Percentiles rank a stretch among this genome's conserved stretches.
phyloP scores from a whole-genome alignment of 2,888 invertebrate genomes.

The Pandemis heparana region DNA sequence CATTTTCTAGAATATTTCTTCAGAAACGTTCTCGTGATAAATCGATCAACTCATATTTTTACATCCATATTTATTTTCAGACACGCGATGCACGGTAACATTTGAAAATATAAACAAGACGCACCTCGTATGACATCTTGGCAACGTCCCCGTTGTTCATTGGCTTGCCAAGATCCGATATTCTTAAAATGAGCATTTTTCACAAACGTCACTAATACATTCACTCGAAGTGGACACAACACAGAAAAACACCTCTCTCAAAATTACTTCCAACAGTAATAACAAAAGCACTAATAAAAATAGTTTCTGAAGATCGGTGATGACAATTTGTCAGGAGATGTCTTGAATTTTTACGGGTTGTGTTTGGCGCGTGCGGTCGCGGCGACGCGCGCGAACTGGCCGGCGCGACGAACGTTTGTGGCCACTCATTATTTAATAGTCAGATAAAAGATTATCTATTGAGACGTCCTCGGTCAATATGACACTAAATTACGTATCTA shows the following conservation, averaged over 20 bases:
- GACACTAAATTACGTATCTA: slow-evolving; percentile 67
- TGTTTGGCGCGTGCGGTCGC: slow-evolving; percentile 31
- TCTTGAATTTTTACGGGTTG: slow-evolving; percentile 9
- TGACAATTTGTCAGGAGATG: slow-evolving; percentile 1
- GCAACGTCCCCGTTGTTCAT: slow-evolving; percentile 58
- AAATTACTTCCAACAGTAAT: slow-evolving; percentile 7
- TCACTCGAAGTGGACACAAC: slow-evolving; percentile 43
- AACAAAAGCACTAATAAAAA: slow-evolving; percentile 1
- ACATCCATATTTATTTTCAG: slow-evolving; percentile 18
- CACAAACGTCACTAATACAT: slow-evolving; percentile 48
- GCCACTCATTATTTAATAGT: slow-evolving; percentile 79
- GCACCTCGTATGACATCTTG: slow-evolving; percentile 67
- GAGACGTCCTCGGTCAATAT: slow-evolving; percentile 76
- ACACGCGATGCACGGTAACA: slow-evolving; percentile 18
- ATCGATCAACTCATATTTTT: background rate
- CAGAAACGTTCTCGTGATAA: background rate
- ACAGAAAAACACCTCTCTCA: slow-evolving; percentile 33
- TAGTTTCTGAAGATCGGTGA: slow-evolving; percentile 11
- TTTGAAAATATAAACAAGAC: slow-evolving; percentile 63
- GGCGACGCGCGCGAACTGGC: slow-evolving; percentile 55
- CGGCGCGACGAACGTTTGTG: slow-evolving; percentile 54
- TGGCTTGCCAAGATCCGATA: slow-evolving; percentile 62
- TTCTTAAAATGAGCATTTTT: slow-evolving; percentile 56
- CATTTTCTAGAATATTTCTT: background rate
- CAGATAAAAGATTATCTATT: slow-evolving; percentile 84